These are phyloP conservation scores for Ia io DNA, from an alignment of 2,113 vertebrate genomes.

Conservation along the genomic window DNA sequence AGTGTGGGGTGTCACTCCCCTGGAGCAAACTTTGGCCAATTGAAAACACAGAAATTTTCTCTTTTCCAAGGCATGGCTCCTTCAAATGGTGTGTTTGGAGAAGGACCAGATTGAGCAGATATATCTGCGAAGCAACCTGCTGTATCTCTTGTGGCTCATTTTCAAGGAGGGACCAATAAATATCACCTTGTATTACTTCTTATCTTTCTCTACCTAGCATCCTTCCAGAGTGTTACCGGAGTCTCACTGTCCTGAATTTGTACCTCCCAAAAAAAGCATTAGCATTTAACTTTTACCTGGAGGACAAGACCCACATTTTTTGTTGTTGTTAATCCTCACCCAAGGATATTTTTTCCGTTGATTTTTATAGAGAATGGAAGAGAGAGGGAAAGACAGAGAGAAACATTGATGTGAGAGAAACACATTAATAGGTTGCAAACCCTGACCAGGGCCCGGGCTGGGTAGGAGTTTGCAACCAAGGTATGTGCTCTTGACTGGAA, in stretches of 20 bases:
- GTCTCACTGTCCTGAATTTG: not conserved
- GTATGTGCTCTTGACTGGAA: too few species aligned
- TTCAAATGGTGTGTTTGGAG: not conserved
- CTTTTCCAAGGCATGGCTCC: not conserved
- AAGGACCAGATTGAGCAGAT: not conserved
- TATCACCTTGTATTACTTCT: not conserved
- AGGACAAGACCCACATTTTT: not conserved
- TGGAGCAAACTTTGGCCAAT: not conserved
- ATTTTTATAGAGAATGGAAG: not conserved
- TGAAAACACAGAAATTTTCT: constrained; percentile 12
- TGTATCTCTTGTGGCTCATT: not conserved
- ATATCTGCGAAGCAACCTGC: not conserved
- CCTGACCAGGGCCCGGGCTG: too few species aligned
- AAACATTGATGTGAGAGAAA: not conserved
- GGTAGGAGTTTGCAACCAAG: too few species aligned
- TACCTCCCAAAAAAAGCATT: not conserved
- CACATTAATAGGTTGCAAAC: too few species aligned
- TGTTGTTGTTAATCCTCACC: not conserved
- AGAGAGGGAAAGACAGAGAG: not conserved
- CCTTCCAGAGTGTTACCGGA: not conserved
- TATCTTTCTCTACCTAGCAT: not conserved
- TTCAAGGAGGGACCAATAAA: not conserved
- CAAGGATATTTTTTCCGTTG: not conserved
- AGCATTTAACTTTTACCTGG: not conserved
- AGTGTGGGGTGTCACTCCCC: not conserved